Conservation (phyloP, 2,888 invertebrate species). For the Drosophila phalerata region DNA sequence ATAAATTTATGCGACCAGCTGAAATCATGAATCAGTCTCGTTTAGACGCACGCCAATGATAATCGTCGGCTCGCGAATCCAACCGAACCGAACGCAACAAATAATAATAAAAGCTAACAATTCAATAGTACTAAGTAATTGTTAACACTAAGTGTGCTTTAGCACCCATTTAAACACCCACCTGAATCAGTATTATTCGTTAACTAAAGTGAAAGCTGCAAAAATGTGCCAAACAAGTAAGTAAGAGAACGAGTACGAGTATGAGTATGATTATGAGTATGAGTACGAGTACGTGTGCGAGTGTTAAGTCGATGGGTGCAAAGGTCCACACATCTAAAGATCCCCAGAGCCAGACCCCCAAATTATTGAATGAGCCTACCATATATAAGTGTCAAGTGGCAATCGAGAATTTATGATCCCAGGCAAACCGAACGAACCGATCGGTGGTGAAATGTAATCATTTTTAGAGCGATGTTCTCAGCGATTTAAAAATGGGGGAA, state of each 20-base stretch:
- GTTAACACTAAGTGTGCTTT: constrained; percentile 8
- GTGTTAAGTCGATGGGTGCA: constrained; percentile 1
- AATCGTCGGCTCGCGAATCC: constrained; percentile 62
- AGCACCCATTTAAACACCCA: background rate
- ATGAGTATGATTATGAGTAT: too few relatives aligned
- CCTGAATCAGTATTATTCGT: constrained; percentile 24
- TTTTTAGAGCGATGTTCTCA: constrained; percentile 55
- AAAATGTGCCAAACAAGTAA: constrained; percentile 65
- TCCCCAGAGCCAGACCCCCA: constrained; percentile 6
- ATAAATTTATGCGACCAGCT: constrained; percentile 69
- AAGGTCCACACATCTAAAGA: background rate
- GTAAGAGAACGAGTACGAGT: constrained; percentile 24
- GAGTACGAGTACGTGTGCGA: background rate
- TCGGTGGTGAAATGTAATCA: constrained; percentile 35
- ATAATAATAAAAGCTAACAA: background rate
- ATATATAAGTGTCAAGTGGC: constrained; percentile 17
- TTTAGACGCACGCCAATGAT: constrained; percentile 75
- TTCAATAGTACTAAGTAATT: constrained; percentile 1
- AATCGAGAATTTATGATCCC: constrained; percentile 35
- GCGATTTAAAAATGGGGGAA: constrained; percentile 9
- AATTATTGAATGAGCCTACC: constrained; percentile 2
- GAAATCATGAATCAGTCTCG: constrained; percentile 73
- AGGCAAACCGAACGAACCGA: too few relatives aligned
- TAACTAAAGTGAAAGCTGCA: background rate
- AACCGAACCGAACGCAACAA: constrained; percentile 18